Percentiles rank a stretch among this genome's conserved stretches.
Evolutionary conservation across 2,113 vertebrate species (phyloP).

Genomic region (Brachypteracias leptosomus): DNA sequence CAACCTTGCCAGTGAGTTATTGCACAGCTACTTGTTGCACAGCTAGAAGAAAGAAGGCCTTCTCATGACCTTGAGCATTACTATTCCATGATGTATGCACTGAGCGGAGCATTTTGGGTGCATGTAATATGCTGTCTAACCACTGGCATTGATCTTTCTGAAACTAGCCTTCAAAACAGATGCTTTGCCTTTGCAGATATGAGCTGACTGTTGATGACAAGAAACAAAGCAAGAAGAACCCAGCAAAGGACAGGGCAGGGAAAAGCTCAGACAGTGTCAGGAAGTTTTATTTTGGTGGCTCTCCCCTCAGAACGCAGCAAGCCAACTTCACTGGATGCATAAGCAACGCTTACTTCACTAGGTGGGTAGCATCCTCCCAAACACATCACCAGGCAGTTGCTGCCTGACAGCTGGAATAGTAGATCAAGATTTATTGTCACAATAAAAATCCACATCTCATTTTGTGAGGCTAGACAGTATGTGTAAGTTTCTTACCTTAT

Average conservation of each 20-base stretch:
- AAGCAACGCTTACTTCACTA: constrained; percentile 92
- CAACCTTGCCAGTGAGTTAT: not conserved
- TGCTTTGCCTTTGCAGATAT: constrained; percentile 76
- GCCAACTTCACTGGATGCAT: constrained; percentile 96
- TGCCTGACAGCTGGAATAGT: not conserved
- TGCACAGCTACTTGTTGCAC: not conserved
- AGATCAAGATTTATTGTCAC: not conserved
- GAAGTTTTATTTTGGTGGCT: constrained; percentile 91
- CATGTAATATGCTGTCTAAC: not conserved
- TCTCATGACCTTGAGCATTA: not conserved
- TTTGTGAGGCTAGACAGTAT: not conserved
- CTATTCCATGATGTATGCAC: not conserved
- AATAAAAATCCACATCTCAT: not conserved
- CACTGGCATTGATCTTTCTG: not conserved
- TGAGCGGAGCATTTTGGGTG: not conserved
- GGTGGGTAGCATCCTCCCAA: constrained; percentile 67
- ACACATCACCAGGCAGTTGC: not conserved
- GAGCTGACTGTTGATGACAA: constrained; percentile 88
- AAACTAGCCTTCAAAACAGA: not conserved
- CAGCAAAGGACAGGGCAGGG: constrained; percentile 62
- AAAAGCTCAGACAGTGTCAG: constrained; percentile 42
- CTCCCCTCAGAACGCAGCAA: constrained; percentile 78
- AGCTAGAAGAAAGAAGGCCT: not conserved
- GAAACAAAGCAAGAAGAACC: constrained; percentile 82
- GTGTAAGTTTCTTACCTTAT: not conserved